Evolutionary conservation across 2,113 vertebrate genomes (phyloP).

Genomic region (Baryphthengus martii): DNA sequence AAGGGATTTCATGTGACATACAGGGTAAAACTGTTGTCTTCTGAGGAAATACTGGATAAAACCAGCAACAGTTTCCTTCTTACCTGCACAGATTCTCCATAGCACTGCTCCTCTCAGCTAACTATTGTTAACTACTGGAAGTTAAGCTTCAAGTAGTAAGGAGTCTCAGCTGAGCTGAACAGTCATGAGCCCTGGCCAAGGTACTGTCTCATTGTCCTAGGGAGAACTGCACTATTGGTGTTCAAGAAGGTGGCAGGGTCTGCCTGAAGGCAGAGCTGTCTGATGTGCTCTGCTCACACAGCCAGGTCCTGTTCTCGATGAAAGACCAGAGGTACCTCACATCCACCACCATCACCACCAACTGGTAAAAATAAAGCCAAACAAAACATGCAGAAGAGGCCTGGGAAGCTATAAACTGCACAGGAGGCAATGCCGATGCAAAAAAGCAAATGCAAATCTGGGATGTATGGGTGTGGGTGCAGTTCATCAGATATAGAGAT

Average conservation of each 20-base stretch:
- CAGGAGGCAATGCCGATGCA: background rate
- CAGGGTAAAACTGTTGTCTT: background rate
- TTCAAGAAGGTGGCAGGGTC: background rate
- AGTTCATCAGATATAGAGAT: background rate
- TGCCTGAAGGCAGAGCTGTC: background rate
- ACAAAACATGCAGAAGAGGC: background rate
- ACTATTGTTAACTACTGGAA: background rate
- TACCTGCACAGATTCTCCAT: background rate
- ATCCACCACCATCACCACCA: background rate
- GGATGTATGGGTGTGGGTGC: too few relatives aligned
- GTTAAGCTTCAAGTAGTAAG: background rate
- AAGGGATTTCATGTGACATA: background rate
- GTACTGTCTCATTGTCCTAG: background rate
- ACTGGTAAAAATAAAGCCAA: rapidly evolving
- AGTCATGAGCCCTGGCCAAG: background rate
- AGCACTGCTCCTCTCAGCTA: background rate
- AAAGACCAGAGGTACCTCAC: background rate
- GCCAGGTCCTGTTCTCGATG: rapidly evolving
- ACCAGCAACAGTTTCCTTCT: background rate
- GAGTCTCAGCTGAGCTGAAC: background rate
- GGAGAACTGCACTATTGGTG: background rate
- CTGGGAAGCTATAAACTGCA: background rate
- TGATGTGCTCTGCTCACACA: background rate
- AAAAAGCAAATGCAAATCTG: background rate
- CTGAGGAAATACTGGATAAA: background rate